phyloP scores from a whole-genome alignment of 2,113 vertebrate genomes.

The Prietella phreatophila region DNA sequence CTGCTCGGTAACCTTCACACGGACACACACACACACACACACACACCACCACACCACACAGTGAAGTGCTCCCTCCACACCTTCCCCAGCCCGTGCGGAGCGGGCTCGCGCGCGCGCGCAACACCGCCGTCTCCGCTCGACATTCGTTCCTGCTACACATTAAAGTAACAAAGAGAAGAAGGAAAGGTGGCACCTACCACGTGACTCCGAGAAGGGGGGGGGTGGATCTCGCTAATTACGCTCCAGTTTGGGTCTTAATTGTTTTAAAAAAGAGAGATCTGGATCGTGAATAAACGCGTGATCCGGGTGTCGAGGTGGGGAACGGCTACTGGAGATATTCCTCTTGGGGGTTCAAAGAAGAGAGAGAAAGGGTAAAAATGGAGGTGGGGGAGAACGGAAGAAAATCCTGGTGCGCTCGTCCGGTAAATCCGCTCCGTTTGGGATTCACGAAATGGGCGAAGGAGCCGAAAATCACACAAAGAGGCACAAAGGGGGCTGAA shows the following conservation, averaged over 20 bases:
- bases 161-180: slow-evolving; percentile 70
- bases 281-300: neutral
- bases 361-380: neutral
- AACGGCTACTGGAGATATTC: neutral
- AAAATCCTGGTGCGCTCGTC: slow-evolving; percentile 37
- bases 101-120: fast-evolving
- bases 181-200: slow-evolving; percentile 78
- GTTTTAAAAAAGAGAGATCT: slow-evolving; percentile 5
- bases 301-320: slow-evolving; percentile 4
- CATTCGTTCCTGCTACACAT: slow-evolving; percentile 30
- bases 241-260: slow-evolving; percentile 65
- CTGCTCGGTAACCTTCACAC: neutral
- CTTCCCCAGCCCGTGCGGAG: too few relatives aligned
- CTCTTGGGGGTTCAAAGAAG: neutral
- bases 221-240: slow-evolving; percentile 72
- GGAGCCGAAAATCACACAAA: slow-evolving; percentile 49
- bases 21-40: too few relatives aligned
- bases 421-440: slow-evolving; percentile 54
- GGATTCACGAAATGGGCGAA: slow-evolving; percentile 65
- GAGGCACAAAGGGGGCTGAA: neutral
- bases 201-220: slow-evolving; percentile 70
- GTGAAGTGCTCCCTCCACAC: neutral
- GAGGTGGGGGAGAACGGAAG: neutral
- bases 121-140: too few relatives aligned
- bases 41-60: neutral